phyloP scores from a whole-genome alignment of 1,140 invertebrate species.

The Meteorus sp. region DNA sequence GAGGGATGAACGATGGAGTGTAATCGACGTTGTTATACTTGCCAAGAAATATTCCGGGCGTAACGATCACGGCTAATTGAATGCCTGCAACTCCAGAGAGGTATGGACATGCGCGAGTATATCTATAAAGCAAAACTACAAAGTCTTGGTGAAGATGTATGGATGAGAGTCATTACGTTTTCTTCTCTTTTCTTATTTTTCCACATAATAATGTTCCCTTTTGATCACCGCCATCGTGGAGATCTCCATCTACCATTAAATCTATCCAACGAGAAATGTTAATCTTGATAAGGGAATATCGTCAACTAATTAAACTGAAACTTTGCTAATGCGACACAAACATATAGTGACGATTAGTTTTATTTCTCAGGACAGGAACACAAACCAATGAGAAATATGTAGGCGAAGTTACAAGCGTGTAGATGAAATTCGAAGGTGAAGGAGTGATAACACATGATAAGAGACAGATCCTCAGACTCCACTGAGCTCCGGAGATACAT shows the following conservation, averaged over 20 bases:
- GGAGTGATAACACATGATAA: slow-evolving; percentile 20
- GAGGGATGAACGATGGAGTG: slow-evolving; percentile 25
- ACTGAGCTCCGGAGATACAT: slow-evolving; percentile 33
- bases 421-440: background rate
- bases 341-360: background rate
- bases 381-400: background rate
- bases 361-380: background rate
- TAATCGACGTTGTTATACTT: slow-evolving; percentile 24
- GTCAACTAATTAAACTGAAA: slow-evolving; percentile 8
- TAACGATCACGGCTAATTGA: slow-evolving; percentile 25
- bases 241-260: slow-evolving; percentile 18
- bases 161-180: no score
- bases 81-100: slow-evolving; percentile 2
- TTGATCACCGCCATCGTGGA: background rate
- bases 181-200: no score
- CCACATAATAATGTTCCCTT: no score
- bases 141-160: background rate
- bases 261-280: slow-evolving; percentile 11
- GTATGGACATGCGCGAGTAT: background rate
- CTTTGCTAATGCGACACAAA: background rate
- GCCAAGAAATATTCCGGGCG: slow-evolving; percentile 16
- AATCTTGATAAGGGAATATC: slow-evolving; percentile 2
- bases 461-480: background rate
- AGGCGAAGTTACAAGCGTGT: background rate
- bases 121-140: background rate